phyloP scores from a whole-genome alignment of 1,140 invertebrate species.

The Zaprionus africanus region DNA sequence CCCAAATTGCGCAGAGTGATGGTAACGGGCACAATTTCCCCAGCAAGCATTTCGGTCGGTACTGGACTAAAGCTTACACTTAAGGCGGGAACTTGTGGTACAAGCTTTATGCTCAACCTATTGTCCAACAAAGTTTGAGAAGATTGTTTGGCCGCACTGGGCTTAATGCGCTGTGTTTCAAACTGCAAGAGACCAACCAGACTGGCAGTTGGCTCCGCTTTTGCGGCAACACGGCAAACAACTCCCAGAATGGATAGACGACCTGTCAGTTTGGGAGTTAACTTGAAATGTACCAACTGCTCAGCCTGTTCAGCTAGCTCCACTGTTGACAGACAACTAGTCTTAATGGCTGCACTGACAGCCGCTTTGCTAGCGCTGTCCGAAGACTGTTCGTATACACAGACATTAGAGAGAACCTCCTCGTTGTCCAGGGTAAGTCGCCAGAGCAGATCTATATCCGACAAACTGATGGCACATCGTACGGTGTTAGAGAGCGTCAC shows the following conservation, averaged over 20 bases:
- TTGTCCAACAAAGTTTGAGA: slow-evolving; percentile 86
- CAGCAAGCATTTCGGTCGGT: slow-evolving; percentile 87
- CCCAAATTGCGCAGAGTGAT: slow-evolving; percentile 89
- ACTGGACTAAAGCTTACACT: slow-evolving; percentile 90
- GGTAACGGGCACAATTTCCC: slow-evolving; percentile 88
- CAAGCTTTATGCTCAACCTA: slow-evolving; percentile 88
- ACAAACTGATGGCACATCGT: slow-evolving; percentile 57
- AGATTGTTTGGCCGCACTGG: slow-evolving; percentile 84
- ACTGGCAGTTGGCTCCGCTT: slow-evolving; percentile 76
- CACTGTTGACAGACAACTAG: slow-evolving; percentile 84
- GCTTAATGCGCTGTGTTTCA: slow-evolving; percentile 84
- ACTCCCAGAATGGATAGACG: slow-evolving; percentile 84
- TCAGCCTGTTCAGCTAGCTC: slow-evolving; percentile 81
- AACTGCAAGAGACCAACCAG: slow-evolving; percentile 88
- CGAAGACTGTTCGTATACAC: slow-evolving; percentile 73
- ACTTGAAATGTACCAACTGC: slow-evolving; percentile 82
- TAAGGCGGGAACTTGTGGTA: slow-evolving; percentile 89
- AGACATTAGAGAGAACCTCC: slow-evolving; percentile 80
- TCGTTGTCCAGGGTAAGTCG: slow-evolving; percentile 86
- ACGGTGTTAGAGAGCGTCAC: slow-evolving; percentile 89
- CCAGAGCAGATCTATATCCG: slow-evolving; percentile 91
- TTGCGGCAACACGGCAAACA: slow-evolving; percentile 82
- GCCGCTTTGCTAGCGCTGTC: slow-evolving; percentile 70
- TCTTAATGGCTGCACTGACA: slow-evolving; percentile 79
- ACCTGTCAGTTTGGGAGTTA: slow-evolving; percentile 85